Evolutionary conservation across 2,113 vertebrate genomes (phyloP).

Genomic region (Cottus gobio): DNA sequence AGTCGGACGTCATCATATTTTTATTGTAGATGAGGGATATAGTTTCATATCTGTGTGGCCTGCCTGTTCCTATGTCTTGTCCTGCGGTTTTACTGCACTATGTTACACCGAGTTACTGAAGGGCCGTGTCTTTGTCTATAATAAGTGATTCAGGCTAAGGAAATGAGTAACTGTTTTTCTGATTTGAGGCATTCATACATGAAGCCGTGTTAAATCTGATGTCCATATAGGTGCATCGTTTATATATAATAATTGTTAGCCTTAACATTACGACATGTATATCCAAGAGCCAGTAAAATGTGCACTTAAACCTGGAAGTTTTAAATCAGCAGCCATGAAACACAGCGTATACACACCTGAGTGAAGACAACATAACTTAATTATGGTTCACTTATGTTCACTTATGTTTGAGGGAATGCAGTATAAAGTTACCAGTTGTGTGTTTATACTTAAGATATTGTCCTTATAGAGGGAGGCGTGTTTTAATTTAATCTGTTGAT

Average conservation of each 20-base stretch:
- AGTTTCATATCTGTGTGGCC: constrained; percentile 16
- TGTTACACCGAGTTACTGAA: background rate
- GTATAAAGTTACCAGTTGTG: background rate
- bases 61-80: constrained; percentile 3
- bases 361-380: background rate
- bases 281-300: constrained; percentile 11
- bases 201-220: background rate
- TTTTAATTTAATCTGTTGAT: background rate
- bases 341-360: background rate
- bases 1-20: constrained; percentile 41
- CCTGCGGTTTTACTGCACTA: constrained; percentile 5
- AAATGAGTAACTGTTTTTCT: background rate
- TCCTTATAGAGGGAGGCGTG: background rate
- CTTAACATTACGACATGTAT: background rate
- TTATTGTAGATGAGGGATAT: constrained; percentile 37
- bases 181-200: background rate
- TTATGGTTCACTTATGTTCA: background rate
- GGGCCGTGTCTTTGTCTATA: background rate
- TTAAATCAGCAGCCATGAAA: background rate
- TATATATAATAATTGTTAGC: background rate
- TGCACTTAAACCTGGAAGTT: background rate
- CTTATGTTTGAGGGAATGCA: background rate
- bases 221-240: background rate
- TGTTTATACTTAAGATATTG: background rate
- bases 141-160: constrained; percentile 11